Conservation (phyloP, 92 coral and sea anemone genomes). For the Umimayanthus chanpuru region DNA sequence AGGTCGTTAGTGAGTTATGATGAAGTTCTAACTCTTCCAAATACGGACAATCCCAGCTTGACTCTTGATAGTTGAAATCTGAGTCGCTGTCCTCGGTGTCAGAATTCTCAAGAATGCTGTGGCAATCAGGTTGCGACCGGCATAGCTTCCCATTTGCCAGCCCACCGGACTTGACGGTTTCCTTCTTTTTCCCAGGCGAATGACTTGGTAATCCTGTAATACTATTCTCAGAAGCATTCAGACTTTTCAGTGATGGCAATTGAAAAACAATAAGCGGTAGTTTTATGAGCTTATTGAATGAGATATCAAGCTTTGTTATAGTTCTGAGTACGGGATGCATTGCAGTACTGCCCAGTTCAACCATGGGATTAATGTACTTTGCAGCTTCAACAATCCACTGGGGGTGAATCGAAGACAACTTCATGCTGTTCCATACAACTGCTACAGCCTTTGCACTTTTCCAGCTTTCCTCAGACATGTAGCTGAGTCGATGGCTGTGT, state of each 20-base stretch:
- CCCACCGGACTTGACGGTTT: slow-evolving; percentile 29
- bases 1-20: slow-evolving; percentile 71
- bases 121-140: slow-evolving; percentile 58
- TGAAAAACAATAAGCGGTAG: slow-evolving; percentile 88
- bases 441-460: slow-evolving; percentile 71
- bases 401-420: slow-evolving; percentile 65
- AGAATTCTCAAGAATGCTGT: slow-evolving; percentile 62
- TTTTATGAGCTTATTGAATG: slow-evolving; percentile 73
- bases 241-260: slow-evolving; percentile 73
- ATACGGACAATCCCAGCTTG: slow-evolving; percentile 94
- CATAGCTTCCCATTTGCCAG: slow-evolving; percentile 54
- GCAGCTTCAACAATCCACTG: slow-evolving; percentile 90
- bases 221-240: slow-evolving; percentile 77
- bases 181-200: slow-evolving; percentile 62
- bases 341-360: slow-evolving; percentile 55
- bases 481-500: slow-evolving; percentile 80
- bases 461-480: slow-evolving; percentile 81
- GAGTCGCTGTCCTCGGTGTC: slow-evolving; percentile 65
- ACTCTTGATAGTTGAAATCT: slow-evolving; percentile 74
- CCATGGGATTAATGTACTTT: slow-evolving; percentile 73
- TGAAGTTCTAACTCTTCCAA: slow-evolving; percentile 95
- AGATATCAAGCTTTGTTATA: slow-evolving; percentile 84
- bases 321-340: slow-evolving; percentile 78
- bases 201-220: slow-evolving; percentile 72
- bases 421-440: slow-evolving; percentile 86